Base-by-base conservation (phyloP, 2,797 vertebrate genomes). In the Pseudochaenichthys georgianus region DNA sequence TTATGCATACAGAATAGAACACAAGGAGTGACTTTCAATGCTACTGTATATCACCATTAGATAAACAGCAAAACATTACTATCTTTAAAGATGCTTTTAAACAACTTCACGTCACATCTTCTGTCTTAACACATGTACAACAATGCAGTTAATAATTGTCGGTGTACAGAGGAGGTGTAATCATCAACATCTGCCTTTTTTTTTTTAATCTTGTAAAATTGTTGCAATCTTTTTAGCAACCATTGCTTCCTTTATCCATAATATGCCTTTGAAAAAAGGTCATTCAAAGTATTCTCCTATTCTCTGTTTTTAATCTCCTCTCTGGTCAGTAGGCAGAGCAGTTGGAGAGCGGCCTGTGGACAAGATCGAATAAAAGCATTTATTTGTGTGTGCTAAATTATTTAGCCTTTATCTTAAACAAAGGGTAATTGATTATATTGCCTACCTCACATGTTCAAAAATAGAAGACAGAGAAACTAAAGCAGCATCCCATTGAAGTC, bases 351-450 rank as follows among this genome's bases (percentile, higher is more conserved):
- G 10, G 65, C 73, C 64, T 34, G 48, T 62, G 72, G 77, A 82
- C 50, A 61, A 59, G 47, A 65, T 76, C 66, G 70, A 71, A 62
- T 67, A 60, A 41, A 72, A 64, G 42, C 45, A 17, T 50, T 62
- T 71, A 38, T 64, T 48, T 68, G 62, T 66, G 64, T 67, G 64
- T 45, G 17, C 28, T 59, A 80, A 88, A 84, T 72, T 0, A 62
- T 85, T 81, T 73, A 63, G 70, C 54, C 82, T 82, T 82, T 58
- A 67, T 73, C 77, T 54, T 78, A 86, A 85, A 92, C 79, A 81
- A 89, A 90, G 78, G 72, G 68, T 88, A 90, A 90, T 84, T 83
- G 88, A 89, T 72, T 79, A 80, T 34, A 82, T 81, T 61, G 66
- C 86, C 82, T 81, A 85, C 79, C 80, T 90, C 72, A 77, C 79